A percentile compares a stretch with the other conserved stretches of the same genome.
phyloP scores from a whole-genome alignment of 2,113 vertebrate genomes.

The Orientallactaga bullata region DNA sequence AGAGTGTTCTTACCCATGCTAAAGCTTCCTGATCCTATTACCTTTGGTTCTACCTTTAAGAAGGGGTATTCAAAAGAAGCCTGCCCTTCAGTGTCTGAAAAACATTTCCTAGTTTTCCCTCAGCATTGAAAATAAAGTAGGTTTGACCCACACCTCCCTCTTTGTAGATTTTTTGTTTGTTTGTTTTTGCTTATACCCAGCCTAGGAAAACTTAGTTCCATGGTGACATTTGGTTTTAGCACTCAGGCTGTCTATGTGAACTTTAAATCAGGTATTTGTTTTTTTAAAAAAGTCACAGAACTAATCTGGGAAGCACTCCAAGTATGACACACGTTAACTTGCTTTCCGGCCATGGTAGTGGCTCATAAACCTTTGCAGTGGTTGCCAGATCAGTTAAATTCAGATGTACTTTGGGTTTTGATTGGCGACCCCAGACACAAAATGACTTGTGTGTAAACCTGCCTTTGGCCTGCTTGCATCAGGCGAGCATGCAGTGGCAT shows the following conservation, averaged over 20 bases:
- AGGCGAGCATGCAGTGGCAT: not conserved
- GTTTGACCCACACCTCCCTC: not conserved
- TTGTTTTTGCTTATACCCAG: fast-evolving
- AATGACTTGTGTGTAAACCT: not conserved
- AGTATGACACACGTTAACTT: not conserved
- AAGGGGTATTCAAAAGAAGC: not conserved
- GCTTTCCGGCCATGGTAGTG: fast-evolving
- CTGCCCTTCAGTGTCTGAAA: not conserved
- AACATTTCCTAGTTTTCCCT: not conserved
- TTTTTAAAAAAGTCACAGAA: too few relatives aligned
- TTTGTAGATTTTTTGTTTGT: not conserved
- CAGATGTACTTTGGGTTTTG: not conserved
- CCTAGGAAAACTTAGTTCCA: not conserved
- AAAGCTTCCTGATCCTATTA: not conserved
- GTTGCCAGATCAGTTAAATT: not conserved
- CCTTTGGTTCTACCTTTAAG: not conserved
- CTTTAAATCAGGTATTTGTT: not conserved
- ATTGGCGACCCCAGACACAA: not conserved
- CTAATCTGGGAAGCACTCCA: not conserved
- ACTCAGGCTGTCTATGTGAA: not conserved
- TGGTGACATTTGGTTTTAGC: not conserved
- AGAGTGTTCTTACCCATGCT: not conserved
- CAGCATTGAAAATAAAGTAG: not conserved
- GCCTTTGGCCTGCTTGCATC: not conserved
- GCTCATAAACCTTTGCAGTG: not conserved